Evolutionary conservation across 1,140 invertebrate genomes (phyloP).

Genomic region (Bombus affinis): DNA sequence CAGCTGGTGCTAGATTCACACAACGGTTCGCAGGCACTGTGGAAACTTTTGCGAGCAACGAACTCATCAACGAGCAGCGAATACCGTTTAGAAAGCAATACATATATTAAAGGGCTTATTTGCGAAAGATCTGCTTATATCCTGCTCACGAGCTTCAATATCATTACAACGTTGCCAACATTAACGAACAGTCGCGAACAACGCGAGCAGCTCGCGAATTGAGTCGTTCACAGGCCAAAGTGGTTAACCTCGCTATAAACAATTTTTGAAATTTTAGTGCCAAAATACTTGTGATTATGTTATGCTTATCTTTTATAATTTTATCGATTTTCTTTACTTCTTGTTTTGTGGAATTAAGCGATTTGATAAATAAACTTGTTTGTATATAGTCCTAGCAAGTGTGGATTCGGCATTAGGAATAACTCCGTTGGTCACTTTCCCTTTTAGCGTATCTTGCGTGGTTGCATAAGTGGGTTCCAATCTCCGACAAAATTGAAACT

Average conservation of each 20-base stretch:
- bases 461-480: not conserved
- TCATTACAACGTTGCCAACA: no score
- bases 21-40: not conserved
- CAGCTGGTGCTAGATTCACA: not conserved
- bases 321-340: no score
- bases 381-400: not conserved
- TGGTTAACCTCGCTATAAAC: no score
- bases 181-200: not conserved
- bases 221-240: no score
- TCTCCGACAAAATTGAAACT: slow-evolving; percentile 14
- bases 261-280: no score
- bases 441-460: slow-evolving; percentile 24
- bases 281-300: no score
- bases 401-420: not conserved
- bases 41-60: not conserved
- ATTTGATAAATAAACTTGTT: not conserved
- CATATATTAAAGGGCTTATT: not conserved
- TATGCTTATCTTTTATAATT: no score
- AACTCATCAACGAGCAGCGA: not conserved
- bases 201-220: no score
- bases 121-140: not conserved
- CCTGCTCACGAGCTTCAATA: not conserved
- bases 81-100: not conserved
- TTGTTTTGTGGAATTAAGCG: no score
- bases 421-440: slow-evolving; percentile 1